phyloP scores from a whole-genome alignment of 2,797 vertebrate genomes.

The Chelon auratus region DNA sequence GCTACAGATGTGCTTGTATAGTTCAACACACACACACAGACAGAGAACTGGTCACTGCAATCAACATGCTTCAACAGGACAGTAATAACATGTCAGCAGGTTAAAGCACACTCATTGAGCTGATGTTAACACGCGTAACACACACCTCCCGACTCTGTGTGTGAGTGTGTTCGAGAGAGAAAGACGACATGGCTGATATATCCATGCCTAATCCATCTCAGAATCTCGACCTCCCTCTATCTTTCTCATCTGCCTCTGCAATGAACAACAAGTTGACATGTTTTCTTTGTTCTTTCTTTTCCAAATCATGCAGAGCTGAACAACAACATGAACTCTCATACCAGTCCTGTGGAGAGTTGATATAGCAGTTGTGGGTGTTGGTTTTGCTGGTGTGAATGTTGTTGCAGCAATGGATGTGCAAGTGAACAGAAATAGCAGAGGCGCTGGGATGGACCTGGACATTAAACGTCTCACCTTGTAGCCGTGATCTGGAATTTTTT shows the following conservation, averaged over 20 bases:
- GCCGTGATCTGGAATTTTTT: not conserved
- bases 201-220: slow-evolving; percentile 30
- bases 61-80: slow-evolving; percentile 43
- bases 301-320: slow-evolving; percentile 45
- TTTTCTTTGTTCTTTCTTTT: slow-evolving; percentile 68
- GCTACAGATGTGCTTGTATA: too few relatives aligned
- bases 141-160: slow-evolving; percentile 2
- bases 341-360: slow-evolving; percentile 47
- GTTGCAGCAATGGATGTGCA: slow-evolving; percentile 29
- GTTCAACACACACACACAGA: not conserved
- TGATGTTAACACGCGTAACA: slow-evolving; percentile 12
- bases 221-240: slow-evolving; percentile 21
- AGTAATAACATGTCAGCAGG: slow-evolving; percentile 58
- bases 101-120: slow-evolving; percentile 44
- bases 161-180: slow-evolving; percentile 9
- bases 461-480: not conserved
- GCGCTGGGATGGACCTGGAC: not conserved
- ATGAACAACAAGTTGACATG: slow-evolving; percentile 70
- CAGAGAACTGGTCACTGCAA: slow-evolving; percentile 26
- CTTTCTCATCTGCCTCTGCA: slow-evolving; percentile 56
- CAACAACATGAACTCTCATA: slow-evolving; percentile 50
- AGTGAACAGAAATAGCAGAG: slow-evolving; percentile 3
- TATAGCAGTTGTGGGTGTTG: slow-evolving; percentile 54
- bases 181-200: slow-evolving; percentile 15
- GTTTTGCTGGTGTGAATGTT: slow-evolving; percentile 54